Evolutionary conservation across 2,888 invertebrate genomes (phyloP), one percentile per base, ranked within the genome.

Genomic region (Limnephilus auricula): DNA sequence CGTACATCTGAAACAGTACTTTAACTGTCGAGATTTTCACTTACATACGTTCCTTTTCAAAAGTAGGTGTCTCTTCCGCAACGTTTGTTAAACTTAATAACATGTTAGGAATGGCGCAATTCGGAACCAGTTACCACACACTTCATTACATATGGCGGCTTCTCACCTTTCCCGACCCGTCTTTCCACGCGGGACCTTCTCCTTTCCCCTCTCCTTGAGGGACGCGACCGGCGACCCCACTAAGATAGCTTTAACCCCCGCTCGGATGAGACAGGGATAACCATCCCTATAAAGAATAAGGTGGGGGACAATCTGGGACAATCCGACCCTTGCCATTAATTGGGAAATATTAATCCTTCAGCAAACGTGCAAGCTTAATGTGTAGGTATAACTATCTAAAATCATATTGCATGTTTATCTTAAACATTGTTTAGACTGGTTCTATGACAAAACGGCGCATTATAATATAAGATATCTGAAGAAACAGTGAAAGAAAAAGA

Each of bases 91-190:
- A 65, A 65, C 65, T 65, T 65, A 65, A 65, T 65, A 65, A 65
- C 65, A 65, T 65, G 65, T 65, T n/a, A 65, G 65, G 65, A 65
- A 65, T 65, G 65, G 65, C 65, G 65, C 65, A 65, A 65, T 65
- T 65, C 65, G 65, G 65, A 25, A 65, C 25, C 65, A 65, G 65
- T 65, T 65, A 65, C 65, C 65, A 65, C 65, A 65, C n/a, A 65
- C 65, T 65, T 65, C 65, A 65, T 65, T 65, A 65, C 65, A n/a
- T 65, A 65, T 65, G 65, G 65, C 65, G 65, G 65, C 65, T 65
- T 65, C 65, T 65, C 65, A 65, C 65, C 65, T 65, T 25, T 65
- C 65, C 25, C 25, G n/a, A 45, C 45, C 45, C 45, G 45, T 45
- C 15, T 65, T n/a, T 25, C 65, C 1, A 25, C 65, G 65, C 65